Base-by-base conservation (phyloP, 2,888 invertebrate species). In the Rotaria socialis region DNA sequence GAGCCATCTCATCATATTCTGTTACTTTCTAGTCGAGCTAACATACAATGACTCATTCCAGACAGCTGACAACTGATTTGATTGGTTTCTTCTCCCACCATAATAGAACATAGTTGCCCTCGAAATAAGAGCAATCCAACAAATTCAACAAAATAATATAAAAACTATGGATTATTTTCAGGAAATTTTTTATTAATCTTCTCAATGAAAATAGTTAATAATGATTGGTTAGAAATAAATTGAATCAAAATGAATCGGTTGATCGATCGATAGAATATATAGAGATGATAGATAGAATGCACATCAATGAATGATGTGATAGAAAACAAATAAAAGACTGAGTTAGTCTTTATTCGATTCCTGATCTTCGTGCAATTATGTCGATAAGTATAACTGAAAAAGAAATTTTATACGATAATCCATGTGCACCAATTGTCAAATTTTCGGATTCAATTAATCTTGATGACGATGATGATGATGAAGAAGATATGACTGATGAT, bases 381-480 rank as follows among this genome's bases (percentile, higher is more conserved):
- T 67, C 67, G 67, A 6, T 67, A 35, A 19, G 67, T n/a, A 47
- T 80, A 47, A 14, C 43, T n/a, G 80, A 80, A 80, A 80, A 80
- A n/a, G 47, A 47, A n/a, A 6, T 80, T 47, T 47, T n/a, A 24
- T 80, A 80, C n/a, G 80, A 80, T 80, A 80, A 80, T 80, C 47
- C 47, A n/a, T 80, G 47, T 24, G 80, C 80, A 80, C 80, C 80
- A 4, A 22, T 80, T 3, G 47, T 47, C 0, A 80, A 80, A 47
- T 80, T 80, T 80, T 47, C 80, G n/a, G 6, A 67, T 35, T 67
- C 67, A 27, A 67, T 35, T 19, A 41, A 67, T 35, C 35, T 35
- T 35, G 19, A 35, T 67, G 7, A 35, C 35, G 7, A 35, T 35
- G 35, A 35, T 35, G 35, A 35, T 35, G 67, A 67, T 41, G 67